These are phyloP conservation scores for Yoshiicerus persimilis DNA, from an alignment of 1,140 invertebrate species.

Conservation along the genomic window DNA sequence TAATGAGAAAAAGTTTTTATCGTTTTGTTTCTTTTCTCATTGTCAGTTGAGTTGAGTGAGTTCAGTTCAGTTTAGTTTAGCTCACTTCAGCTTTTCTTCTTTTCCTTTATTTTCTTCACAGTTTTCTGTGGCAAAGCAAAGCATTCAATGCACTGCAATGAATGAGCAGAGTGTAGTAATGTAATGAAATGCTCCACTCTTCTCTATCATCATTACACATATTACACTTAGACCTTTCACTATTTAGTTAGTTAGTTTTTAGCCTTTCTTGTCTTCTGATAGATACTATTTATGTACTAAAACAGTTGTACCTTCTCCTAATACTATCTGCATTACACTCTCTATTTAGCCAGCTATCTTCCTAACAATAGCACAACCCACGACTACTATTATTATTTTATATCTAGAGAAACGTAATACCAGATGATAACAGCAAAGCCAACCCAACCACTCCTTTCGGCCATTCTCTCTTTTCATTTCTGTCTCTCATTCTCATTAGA, in stretches of 20 bases:
- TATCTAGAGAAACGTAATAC: neutral
- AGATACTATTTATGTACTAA: neutral
- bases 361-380: no score
- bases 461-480: slow-evolving; percentile 10
- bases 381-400: no score
- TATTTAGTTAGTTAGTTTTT: neutral
- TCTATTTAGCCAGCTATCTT: neutral
- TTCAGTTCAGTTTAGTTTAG: neutral
- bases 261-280: neutral
- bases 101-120: neutral
- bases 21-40: slow-evolving; percentile 27
- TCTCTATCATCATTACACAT: slow-evolving; percentile 34
- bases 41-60: slow-evolving; percentile 10
- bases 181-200: neutral
- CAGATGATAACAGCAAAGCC: neutral
- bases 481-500: slow-evolving; percentile 10
- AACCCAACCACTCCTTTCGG: neutral
- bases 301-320: neutral
- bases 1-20: slow-evolving; percentile 47
- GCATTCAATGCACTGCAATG: neutral
- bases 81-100: slow-evolving; percentile 1
- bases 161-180: slow-evolving; percentile 5
- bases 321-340: neutral
- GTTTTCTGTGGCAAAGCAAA: neutral
- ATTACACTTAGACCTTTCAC: slow-evolving; percentile 20